These are phyloP conservation scores for Brachionus rotundiformis DNA, from an alignment of 1,140 invertebrate species.

Conservation along the genomic window DNA sequence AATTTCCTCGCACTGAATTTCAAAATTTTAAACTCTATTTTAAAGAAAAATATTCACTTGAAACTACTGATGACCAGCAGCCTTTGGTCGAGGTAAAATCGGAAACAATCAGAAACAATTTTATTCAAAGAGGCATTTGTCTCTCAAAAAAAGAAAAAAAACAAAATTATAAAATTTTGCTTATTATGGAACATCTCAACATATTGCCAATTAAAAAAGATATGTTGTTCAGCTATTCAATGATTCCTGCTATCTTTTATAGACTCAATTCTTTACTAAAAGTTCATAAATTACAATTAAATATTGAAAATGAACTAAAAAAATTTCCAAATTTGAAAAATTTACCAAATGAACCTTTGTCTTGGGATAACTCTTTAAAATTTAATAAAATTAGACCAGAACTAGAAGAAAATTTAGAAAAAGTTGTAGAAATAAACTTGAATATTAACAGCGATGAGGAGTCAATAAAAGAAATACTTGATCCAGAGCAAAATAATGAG, in stretches of 20 bases:
- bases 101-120: background rate
- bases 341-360: background rate
- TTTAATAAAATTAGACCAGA: conserved; percentile 3
- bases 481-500: background rate
- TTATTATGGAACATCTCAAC: conserved; percentile 27
- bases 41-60: background rate
- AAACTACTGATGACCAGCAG: background rate
- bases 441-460: background rate
- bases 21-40: conserved; percentile 16
- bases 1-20: conserved; percentile 26
- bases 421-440: background rate
- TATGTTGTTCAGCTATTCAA: background rate
- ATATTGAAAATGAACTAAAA: background rate
- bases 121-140: background rate
- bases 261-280: conserved; percentile 14
- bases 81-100: conserved; percentile 29
- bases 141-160: background rate
- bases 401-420: background rate
- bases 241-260: conserved; percentile 43
- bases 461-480: background rate
- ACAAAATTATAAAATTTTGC: background rate
- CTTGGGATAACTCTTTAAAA: conserved; percentile 29
- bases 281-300: background rate
- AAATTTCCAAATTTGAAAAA: background rate
- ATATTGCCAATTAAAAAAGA: background rate